These are phyloP conservation scores for Alligator sinensis DNA, from an alignment of 2,113 vertebrate species.

Conservation along the genomic window DNA sequence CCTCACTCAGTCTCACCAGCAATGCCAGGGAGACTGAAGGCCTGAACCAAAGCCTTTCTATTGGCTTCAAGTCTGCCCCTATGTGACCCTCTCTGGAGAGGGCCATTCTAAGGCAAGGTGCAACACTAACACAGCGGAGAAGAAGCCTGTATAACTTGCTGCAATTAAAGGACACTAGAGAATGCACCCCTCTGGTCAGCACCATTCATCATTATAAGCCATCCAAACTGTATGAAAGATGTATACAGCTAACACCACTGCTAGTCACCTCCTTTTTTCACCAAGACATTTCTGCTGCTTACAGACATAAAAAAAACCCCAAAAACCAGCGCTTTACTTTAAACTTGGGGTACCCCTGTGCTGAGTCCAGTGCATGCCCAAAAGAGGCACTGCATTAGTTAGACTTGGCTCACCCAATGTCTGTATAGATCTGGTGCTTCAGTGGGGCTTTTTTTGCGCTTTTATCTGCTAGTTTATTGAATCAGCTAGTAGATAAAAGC, in stretches of 20 bases:
- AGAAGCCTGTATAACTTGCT: background rate
- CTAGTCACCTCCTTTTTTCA: background rate
- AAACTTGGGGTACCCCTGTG: too few species aligned
- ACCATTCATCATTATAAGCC: background rate
- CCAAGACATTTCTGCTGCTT: background rate
- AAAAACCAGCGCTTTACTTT: too few species aligned
- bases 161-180: background rate
- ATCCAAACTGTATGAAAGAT: background rate
- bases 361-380: too few species aligned
- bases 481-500: too few species aligned
- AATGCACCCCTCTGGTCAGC: background rate
- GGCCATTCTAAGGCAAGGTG: background rate
- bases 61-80: background rate
- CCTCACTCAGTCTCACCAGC: background rate
- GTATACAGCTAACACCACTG: background rate
- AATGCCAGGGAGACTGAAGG: background rate
- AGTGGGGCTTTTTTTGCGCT: too few species aligned
- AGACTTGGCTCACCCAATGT: too few species aligned
- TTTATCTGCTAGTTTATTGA: too few species aligned
- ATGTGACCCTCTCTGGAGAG: background rate
- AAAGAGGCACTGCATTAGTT: too few species aligned
- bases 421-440: too few species aligned
- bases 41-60: background rate
- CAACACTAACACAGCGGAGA: background rate
- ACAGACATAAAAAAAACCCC: too few species aligned